Base-by-base conservation (phyloP, 2,888 invertebrate genomes). In the Cremastinae sp. region DNA sequence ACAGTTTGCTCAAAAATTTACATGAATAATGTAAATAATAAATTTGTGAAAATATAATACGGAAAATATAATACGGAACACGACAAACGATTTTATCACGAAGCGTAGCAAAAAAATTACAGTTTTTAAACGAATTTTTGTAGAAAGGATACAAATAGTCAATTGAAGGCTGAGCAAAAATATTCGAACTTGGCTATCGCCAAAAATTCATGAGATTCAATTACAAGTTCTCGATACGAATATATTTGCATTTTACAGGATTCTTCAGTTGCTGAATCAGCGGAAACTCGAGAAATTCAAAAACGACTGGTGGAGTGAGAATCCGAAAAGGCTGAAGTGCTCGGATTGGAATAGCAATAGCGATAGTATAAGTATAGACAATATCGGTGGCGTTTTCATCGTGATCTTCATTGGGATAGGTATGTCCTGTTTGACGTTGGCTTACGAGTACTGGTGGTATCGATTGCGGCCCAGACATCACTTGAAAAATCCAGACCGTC, bases 301-400 rank as follows among this genome's bases (percentile, higher is more conserved):
- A 90, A 98, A 98, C 85, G 94, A 93, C 83, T 99, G 99, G 99
- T 99, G 99, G 99, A 95, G 94, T 83, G 94, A 95, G 78, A 97
- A 97, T 85, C 95, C 94, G 0, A 93, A 93, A 5, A 93, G 93
- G 39, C 93, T 93, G 83, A 92, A 93, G 76, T 97, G 97, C 84
- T 96, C 96, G 82, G 95, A 96, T 81, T 95, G 96, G 66, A 96
- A 97, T 85, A 96, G 97, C 86, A 97, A 98, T 87, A 96, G 96
- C 1, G 98, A 98, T 86, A 98, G 99, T 58, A 99, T 99, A 86
- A 98, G 97, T 74, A 98, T 99, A 75, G 95, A 97, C 86, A 99
- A 99, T 89, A 99, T 99, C 81, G 98, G 98, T 55, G 98, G 98
- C 0, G 98, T 99, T 0, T 99, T 99, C 88, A 97, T 99, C 65